Evolutionary conservation across 2,888 invertebrate genomes (phyloP).

Genomic region (Cenopis cana): DNA sequence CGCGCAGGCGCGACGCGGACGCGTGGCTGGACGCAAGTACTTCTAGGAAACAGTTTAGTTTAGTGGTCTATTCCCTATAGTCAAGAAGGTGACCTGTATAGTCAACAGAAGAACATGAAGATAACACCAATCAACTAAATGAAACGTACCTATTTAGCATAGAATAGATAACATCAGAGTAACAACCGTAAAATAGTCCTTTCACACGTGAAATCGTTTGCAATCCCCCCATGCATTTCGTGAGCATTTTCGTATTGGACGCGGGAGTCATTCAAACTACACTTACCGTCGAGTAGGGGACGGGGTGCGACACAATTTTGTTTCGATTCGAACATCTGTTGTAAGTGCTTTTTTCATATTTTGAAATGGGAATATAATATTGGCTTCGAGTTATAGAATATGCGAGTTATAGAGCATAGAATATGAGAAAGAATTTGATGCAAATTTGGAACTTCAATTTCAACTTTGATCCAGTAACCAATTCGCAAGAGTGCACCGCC

Average conservation of each 20-base stretch:
- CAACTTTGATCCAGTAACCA: background rate
- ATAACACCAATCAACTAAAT: slow-evolving; percentile 3
- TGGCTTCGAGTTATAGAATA: background rate
- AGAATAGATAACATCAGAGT: background rate
- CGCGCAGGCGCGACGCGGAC: slow-evolving; percentile 95
- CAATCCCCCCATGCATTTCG: background rate
- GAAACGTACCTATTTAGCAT: too few species aligned
- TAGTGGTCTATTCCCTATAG: too few species aligned
- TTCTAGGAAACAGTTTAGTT: too few species aligned
- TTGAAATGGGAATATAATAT: background rate
- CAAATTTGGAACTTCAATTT: background rate
- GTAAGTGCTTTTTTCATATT: background rate
- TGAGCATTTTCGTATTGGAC: background rate
- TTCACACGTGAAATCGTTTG: slow-evolving; percentile 17
- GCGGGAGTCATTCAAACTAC: slow-evolving; percentile 19
- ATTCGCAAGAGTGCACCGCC: background rate
- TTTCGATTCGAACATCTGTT: slow-evolving; percentile 2
- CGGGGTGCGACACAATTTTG: background rate
- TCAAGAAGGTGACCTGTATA: too few species aligned
- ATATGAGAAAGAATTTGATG: background rate
- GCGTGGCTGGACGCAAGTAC: slow-evolving; percentile 97
- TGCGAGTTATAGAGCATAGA: background rate
- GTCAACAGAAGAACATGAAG: too few species aligned
- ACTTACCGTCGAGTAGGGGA: slow-evolving; percentile 14
- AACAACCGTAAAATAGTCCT: background rate